Base-by-base conservation (phyloP, 2,888 invertebrate species). In the Ectemnius lituratus region DNA sequence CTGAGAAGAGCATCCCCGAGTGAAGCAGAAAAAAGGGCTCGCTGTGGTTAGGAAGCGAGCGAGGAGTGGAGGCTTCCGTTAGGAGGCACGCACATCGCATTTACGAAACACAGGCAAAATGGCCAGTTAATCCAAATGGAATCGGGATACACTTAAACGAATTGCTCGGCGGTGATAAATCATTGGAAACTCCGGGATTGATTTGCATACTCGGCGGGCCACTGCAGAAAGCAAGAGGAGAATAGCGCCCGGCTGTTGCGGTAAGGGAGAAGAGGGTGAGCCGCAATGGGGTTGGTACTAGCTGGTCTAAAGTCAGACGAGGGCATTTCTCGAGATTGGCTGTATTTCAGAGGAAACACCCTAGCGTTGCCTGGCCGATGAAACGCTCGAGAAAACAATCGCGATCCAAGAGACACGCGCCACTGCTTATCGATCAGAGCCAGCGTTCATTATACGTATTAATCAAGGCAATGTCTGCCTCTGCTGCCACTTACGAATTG, bases 141-240 rank as follows among this genome's bases (percentile, higher is more conserved):
- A 90, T 89, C 87, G 87, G 86, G 87, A 86, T 89, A 90, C 90
- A 90, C 90, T 90, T 89, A 91, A 90, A 89, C 90, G 88, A 89
- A 90, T 91, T 91, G 90, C 89, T 79, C 85, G 71, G 73, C 75
- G 76, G 69, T 81, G 77, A 88, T 90, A 89, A 90, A 90, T 90
- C 90, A 88, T 86, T 85, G 85, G 83, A 81, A 87, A 86, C 83
- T 83, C 78, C 80, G 80, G 84, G 85, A 89, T 89, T 89, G 90
- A 90, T 90, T 90, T 90, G 90, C 90, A 90, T 90, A 90, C 80
- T 82, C 82, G 86, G 76, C 79, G 81, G 78, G 76, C 79, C 78
- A 76, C 78, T 81, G 79, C 82, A 81, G 68, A 65, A 67, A 52
- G 67, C 16, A 20, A 23, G 5, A 27, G 46, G 28, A 57, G 70